Percentiles rank a stretch among this genome's conserved stretches.
phyloP scores from a whole-genome alignment of 2,888 invertebrate species.

The Hirtodrosophila histrioides region DNA sequence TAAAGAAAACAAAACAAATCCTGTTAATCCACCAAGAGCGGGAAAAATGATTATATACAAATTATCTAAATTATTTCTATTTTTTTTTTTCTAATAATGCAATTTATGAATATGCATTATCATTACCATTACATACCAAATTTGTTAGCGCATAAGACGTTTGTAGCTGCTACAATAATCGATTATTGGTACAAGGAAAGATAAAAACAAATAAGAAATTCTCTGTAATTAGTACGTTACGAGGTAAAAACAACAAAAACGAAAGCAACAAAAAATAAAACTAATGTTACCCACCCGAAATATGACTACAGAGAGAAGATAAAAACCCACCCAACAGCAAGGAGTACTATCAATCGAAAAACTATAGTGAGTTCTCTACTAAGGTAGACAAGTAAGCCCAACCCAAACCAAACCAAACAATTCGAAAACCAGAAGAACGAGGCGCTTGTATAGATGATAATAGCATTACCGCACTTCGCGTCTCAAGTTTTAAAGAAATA shows the following conservation, averaged over 20 bases:
- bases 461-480: slow-evolving; percentile 38
- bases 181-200: slow-evolving; percentile 42
- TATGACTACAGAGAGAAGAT: slow-evolving; percentile 44
- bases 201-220: slow-evolving; percentile 24
- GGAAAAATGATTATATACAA: slow-evolving; percentile 26
- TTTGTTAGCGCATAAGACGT: slow-evolving; percentile 68
- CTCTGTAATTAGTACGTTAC: slow-evolving; percentile 63
- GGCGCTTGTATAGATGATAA: slow-evolving; percentile 34
- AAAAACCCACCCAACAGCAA: slow-evolving; percentile 15
- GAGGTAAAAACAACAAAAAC: slow-evolving; percentile 33
- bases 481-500: slow-evolving; percentile 29
- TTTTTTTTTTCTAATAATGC: slow-evolving; percentile 16
- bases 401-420: background rate
- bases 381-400: slow-evolving; percentile 30
- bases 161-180: slow-evolving; percentile 53
- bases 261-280: slow-evolving; percentile 61
- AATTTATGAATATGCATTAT: slow-evolving; percentile 23
- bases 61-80: slow-evolving; percentile 15
- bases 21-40: slow-evolving; percentile 18
- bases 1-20: background rate
- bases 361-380: slow-evolving; percentile 34
- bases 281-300: slow-evolving; percentile 71
- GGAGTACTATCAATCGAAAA: slow-evolving; percentile 15
- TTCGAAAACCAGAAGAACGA: slow-evolving; percentile 17
- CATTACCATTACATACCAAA: slow-evolving; percentile 32